A percentile compares a stretch with the other conserved stretches of the same genome.
These are phyloP conservation scores for Euphonia xanthogaster DNA, from an alignment of 2,797 vertebrate species.

Conservation along the genomic window DNA sequence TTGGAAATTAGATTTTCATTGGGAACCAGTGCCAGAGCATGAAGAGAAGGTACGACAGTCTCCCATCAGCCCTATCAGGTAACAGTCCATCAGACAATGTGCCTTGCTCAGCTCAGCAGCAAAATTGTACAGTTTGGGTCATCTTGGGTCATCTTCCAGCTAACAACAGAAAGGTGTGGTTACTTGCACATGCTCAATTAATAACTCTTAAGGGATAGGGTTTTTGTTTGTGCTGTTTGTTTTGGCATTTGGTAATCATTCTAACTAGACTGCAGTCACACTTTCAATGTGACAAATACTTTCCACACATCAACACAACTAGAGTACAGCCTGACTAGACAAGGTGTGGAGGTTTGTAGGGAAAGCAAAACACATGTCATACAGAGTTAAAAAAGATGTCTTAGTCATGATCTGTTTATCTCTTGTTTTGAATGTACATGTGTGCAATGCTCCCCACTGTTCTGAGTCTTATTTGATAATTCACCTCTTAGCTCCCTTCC, in stretches of 20 bases:
- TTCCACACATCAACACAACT: background rate
- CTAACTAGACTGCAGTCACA: background rate
- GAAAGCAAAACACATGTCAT: background rate
- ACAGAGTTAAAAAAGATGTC: background rate
- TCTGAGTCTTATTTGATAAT: background rate
- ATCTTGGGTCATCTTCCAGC: background rate
- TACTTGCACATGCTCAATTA: background rate
- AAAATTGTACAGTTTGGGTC: background rate
- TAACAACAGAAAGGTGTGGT: background rate
- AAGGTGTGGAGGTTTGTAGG: background rate
- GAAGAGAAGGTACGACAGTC: conserved; percentile 72
- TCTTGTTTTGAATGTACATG: background rate
- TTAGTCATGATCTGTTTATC: background rate
- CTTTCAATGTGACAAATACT: background rate
- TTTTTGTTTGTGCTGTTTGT: background rate
- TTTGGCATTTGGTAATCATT: background rate
- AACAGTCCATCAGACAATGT: conserved; percentile 31
- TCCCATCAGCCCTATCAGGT: conserved; percentile 81
- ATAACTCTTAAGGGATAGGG: background rate
- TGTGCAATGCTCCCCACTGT: background rate
- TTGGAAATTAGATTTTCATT: conserved; percentile 88
- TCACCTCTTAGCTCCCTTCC: background rate
- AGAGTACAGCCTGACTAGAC: background rate
- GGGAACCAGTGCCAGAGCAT: conserved; percentile 77
- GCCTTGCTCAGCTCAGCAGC: background rate